phyloP scores from a whole-genome alignment of 2,113 vertebrate genomes.

The Lophotis ruficrista region DNA sequence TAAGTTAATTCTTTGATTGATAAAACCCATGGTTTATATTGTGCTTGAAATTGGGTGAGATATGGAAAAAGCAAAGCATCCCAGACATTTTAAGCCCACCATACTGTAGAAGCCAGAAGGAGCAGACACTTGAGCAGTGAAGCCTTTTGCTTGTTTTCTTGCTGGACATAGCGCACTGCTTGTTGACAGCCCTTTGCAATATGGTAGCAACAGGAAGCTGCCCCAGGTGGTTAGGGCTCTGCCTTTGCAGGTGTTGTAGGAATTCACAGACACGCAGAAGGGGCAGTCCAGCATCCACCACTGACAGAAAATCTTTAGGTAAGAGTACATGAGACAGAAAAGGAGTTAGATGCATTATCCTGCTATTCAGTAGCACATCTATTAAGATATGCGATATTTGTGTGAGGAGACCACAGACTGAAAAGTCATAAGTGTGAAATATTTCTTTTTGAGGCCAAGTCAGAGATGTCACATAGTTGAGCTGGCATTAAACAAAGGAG shows the following conservation, averaged over 20 bases:
- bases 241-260: not conserved
- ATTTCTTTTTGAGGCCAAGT: not conserved
- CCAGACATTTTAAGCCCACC: not conserved
- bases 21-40: not conserved
- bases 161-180: not conserved
- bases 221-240: not conserved
- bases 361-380: not conserved
- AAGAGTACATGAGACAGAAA: not conserved
- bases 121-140: not conserved
- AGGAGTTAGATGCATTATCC: not conserved
- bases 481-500: not conserved
- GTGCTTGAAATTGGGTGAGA: not conserved
- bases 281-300: not conserved
- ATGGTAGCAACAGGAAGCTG: not conserved
- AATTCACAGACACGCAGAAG: not conserved
- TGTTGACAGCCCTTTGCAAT: not conserved
- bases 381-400: rapidly evolving
- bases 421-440: not conserved
- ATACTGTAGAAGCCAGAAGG: not conserved
- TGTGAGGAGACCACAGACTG: not conserved
- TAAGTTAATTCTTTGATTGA: constrained; percentile 43
- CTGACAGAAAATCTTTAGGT: not conserved
- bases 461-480: not conserved
- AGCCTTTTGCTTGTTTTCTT: not conserved
- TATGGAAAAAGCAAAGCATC: not conserved